phyloP scores from a whole-genome alignment of 1,140 invertebrate species.

The Heliconius hewitsoni region DNA sequence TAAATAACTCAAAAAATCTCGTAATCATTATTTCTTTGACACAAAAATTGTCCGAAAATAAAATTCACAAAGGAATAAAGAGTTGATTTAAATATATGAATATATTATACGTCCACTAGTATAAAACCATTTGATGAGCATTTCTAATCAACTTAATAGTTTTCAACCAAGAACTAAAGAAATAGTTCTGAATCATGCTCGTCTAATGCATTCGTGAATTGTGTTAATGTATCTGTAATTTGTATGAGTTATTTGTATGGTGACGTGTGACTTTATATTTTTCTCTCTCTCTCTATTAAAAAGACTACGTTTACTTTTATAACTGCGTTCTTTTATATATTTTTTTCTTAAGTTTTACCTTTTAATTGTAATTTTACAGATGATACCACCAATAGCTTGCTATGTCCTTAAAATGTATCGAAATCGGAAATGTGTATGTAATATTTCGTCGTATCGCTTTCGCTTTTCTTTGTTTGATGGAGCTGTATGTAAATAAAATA shows the following conservation, averaged over 20 bases:
- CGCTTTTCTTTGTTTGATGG: no score
- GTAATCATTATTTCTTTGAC: not conserved
- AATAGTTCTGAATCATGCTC: conserved; percentile 31
- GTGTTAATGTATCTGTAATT: conserved; percentile 26
- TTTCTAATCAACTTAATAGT: conserved; percentile 34
- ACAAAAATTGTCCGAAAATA: not conserved
- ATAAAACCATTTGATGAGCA: conserved; percentile 29
- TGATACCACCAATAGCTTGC: no score
- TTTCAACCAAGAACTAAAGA: conserved; percentile 26
- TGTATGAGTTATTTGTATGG: conserved; percentile 1
- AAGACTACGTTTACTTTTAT: no score
- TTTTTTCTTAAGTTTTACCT: no score
- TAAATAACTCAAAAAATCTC: not conserved
- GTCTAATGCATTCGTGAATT: conserved; percentile 20
- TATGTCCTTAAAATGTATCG: no score
- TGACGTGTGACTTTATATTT: not conserved
- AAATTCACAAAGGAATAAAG: not conserved
- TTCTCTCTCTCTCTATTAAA: no score
- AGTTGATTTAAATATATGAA: conserved; percentile 18
- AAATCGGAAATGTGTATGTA: no score
- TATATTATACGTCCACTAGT: conserved; percentile 25
- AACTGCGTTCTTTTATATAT: no score
- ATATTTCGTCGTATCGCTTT: no score
- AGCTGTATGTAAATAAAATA: no score
- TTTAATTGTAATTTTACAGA: no score